A percentile compares a stretch with the other conserved stretches of the same genome.
phyloP scores from a whole-genome alignment of 2,113 vertebrate species.

The Nothobranchius furzeri region DNA sequence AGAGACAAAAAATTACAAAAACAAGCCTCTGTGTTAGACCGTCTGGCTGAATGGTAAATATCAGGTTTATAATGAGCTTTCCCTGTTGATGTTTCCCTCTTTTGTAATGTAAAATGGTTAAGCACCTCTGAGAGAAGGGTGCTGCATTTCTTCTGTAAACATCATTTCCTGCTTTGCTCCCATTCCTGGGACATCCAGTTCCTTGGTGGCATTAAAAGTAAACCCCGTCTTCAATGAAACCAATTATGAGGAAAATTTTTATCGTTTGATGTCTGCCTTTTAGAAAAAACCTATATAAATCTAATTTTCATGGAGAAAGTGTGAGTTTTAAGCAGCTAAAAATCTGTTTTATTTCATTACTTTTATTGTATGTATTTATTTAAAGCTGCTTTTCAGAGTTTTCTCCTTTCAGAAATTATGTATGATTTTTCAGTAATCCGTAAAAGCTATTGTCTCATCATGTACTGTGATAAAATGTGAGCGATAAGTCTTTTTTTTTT shows the following conservation, averaged over 20 bases:
- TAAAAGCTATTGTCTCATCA: no score
- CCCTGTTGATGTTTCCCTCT: constrained; percentile 57
- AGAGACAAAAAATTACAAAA: constrained; percentile 59
- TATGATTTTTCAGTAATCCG: no score
- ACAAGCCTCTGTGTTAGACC: constrained; percentile 62
- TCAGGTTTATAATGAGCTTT: constrained; percentile 76
- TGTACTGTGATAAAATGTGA: no score
- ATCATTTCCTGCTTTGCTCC: constrained; percentile 52
- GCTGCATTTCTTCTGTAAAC: constrained; percentile 59
- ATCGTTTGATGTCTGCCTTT: constrained; percentile 44
- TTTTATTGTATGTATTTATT: background rate
- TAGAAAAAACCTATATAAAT: constrained; percentile 27
- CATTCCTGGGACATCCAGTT: constrained; percentile 42
- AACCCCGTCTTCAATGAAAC: constrained; percentile 49
- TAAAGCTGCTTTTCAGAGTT: no score
- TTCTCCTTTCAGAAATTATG: no score
- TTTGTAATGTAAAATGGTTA: constrained; percentile 75
- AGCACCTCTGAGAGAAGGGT: constrained; percentile 57
- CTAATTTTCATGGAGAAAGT: constrained; percentile 14
- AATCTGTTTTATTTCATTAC: background rate
- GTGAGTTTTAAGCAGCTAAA: background rate
- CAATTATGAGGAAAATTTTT: constrained; percentile 50
- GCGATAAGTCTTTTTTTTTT: no score
- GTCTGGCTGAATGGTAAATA: constrained; percentile 70
- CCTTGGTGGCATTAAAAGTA: constrained; percentile 41